phyloP scores from a whole-genome alignment of 2,888 invertebrate genomes.

The Ophion ellenae region DNA sequence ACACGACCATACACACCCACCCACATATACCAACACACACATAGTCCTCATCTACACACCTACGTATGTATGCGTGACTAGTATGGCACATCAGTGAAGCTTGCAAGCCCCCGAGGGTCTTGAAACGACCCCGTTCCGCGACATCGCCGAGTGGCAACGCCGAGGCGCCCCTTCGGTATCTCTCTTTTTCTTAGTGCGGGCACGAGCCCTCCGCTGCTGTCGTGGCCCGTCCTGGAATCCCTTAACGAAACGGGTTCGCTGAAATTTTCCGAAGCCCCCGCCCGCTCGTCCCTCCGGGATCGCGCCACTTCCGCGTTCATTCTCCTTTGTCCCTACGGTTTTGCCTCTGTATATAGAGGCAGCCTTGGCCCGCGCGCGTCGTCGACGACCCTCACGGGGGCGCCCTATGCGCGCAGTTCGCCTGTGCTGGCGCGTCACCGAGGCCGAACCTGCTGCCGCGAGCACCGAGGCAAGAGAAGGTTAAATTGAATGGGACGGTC shows the following conservation, averaged over 20 bases:
- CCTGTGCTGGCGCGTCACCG: constrained; percentile 39
- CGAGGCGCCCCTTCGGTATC: constrained; percentile 37
- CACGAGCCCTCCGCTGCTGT: constrained; percentile 55
- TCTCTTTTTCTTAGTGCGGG: constrained; percentile 57
- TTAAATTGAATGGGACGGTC: constrained; percentile 70
- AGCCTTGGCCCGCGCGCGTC: constrained; percentile 23
- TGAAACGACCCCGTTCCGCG: constrained; percentile 72
- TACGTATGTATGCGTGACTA: constrained; percentile 33
- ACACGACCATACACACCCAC: no score
- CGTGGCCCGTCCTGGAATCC: constrained; percentile 65
- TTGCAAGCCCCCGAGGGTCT: constrained; percentile 68
- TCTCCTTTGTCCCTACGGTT: constrained; percentile 29
- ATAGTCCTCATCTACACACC: no score
- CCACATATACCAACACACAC: no score
- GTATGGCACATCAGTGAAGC: constrained; percentile 41
- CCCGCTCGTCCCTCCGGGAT: constrained; percentile 24
- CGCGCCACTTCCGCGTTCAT: constrained; percentile 1
- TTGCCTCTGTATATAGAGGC: constrained; percentile 2
- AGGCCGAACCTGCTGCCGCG: constrained; percentile 34
- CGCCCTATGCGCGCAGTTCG: constrained; percentile 48
- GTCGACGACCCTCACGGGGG: constrained; percentile 65
- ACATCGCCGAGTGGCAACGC: constrained; percentile 62
- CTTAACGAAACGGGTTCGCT: constrained; percentile 68
- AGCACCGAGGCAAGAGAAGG: constrained; percentile 57
- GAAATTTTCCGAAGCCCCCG: constrained; percentile 62